A percentile compares a stretch with the other conserved stretches of the same genome.
phyloP scores from a whole-genome alignment of 2,797 vertebrate species.

The Lemur catta region DNA sequence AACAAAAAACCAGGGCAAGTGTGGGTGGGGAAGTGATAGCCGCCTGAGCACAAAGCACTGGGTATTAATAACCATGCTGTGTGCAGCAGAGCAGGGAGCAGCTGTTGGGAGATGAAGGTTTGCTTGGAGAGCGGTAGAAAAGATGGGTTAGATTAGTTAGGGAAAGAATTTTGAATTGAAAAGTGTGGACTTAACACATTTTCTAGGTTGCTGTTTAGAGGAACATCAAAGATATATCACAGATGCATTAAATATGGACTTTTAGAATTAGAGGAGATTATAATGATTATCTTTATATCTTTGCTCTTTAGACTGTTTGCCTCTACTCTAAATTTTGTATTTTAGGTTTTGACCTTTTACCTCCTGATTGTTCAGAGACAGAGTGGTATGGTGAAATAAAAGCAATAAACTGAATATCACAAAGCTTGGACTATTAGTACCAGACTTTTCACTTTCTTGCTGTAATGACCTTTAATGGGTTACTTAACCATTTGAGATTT shows the following conservation, averaged over 20 bases:
- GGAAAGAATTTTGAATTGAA: not conserved
- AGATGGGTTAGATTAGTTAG: not conserved
- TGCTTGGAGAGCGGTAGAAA: not conserved
- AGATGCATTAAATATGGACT: not conserved
- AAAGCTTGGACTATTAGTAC: not conserved
- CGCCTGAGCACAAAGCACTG: not conserved
- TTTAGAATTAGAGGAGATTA: not conserved
- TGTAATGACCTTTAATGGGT: not conserved
- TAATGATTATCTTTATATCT: not conserved
- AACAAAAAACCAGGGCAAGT: not conserved
- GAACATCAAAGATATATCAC: not conserved
- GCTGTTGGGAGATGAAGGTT: not conserved
- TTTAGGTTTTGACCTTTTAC: constrained; percentile 24
- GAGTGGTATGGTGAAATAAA: not conserved
- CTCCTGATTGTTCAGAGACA: not conserved
- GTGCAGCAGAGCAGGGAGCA: not conserved
- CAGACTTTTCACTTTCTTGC: not conserved
- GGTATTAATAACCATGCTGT: not conserved
- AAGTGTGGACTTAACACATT: not conserved
- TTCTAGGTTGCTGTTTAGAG: not conserved
- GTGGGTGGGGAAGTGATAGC: not conserved
- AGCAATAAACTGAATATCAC: not conserved
- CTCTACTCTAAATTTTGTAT: not conserved
- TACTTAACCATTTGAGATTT: constrained; percentile 30
- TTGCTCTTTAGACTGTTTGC: not conserved